Base-by-base conservation (phyloP, 2,888 invertebrate species). In the Adelognathus sp. region DNA sequence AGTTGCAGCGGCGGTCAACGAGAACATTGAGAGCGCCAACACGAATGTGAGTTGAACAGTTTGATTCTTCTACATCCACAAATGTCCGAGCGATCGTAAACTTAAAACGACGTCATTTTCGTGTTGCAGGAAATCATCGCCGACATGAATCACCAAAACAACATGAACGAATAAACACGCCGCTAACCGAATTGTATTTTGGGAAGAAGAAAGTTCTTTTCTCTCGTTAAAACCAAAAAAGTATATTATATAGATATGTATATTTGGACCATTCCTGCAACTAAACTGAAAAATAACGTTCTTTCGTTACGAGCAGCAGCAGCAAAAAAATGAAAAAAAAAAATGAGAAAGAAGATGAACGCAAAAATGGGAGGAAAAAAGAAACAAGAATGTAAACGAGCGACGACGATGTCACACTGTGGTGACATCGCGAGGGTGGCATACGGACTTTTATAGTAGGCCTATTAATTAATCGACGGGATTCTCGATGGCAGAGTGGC, bases 211-310 rank as follows among this genome's bases (percentile, higher is more conserved):
- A 90, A 88, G 86, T 90, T 90, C 85, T 90, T 90, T 90, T 90
- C 88, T 90, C 90, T 91, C 91, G 90, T 90, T 90, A 91, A 91
- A 91, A 91, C 90, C 91, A 90, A 91, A 91, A 89, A 89, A 89
- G 87, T 90, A 90, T 91, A 91, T 90, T 89, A 90, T 90, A 91
- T 90, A 91, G 90, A 90, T 91, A 90, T 91, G 89, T 90, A 90
- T 89, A 90, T 91, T 91, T 90, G 91, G 90, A 91, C 90, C 90
- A 90, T 91, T 91, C 90, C 90, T 90, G 87, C 89, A 90, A 91
- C 86, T 86, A 89, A 90, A 88, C 88, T 84, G 87, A 89, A 90
- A n/a, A 90, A 89, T 86, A 88, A 88, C 87, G 87, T 90, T 90
- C 88, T 90, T 90, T 90, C 87, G 89, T 88, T 90, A 90, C 88